Evolutionary conservation across 2,888 invertebrate genomes (phyloP), one percentile per base, ranked within the genome.

Genomic region (Spisula subtruncata): DNA sequence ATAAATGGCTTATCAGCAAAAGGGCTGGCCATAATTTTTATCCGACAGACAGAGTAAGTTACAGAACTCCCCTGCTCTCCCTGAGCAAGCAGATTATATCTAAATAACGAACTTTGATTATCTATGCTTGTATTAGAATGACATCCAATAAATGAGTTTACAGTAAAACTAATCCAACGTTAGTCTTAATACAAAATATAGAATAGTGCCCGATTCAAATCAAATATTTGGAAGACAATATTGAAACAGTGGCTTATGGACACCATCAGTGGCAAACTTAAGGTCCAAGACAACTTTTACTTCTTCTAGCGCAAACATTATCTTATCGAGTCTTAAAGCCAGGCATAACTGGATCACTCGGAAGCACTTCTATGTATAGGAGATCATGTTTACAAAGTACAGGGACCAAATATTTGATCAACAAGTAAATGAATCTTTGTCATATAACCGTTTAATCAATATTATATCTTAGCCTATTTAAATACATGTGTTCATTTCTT

Each of bases 331-430:
- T 41, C 60, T 66, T 66, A 66, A 25, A n/a, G 60, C 25, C 71
- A 75, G 48, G n/a, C 84, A 84, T 84, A 32, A 48, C 51, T 35
- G 14, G 32, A 29, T 84, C 48, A 51, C 84, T 84, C 48, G 32
- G 84, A 79, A 84, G 84, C 71, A 25, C 16, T 83, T 56, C 14
- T 18, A 29, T 20, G 75, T 29, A 18, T 75, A 51, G 75, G 46
- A 84, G 51, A 75, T 75, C 84, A 75, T 84, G 32, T 84, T 84
- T 84, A 51, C 46, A 46, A 14, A 84, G n/a, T 46, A 18, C 29
- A 75, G 6, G 41, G 25, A n/a, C 5, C 48, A 32, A 71, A 75
- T 84, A 84, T 84, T 84, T 84, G 84, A 84, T 71, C 84, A 46
- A 35, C 25, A 29, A 51, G 32, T 51, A 32, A 48, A 84, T 84